Evolutionary conservation across 1,140 invertebrate genomes (phyloP).

Genomic region (Listronotus bonariensis): DNA sequence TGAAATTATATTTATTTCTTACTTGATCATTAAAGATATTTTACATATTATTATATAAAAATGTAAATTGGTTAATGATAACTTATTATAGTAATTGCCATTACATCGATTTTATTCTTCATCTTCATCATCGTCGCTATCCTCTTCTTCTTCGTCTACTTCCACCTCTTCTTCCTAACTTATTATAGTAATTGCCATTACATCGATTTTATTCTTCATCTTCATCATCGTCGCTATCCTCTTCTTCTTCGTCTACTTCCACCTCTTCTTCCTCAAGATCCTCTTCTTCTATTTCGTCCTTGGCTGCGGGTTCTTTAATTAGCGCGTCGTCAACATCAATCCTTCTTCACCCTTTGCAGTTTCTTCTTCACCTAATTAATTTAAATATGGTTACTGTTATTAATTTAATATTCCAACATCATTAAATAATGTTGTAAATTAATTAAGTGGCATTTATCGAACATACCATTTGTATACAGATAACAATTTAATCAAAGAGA

Average conservation of each 20-base stretch:
- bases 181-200: neutral
- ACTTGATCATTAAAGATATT: too few species aligned
- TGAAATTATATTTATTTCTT: too few species aligned
- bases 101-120: conserved; percentile 22
- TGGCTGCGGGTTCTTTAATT: conserved; percentile 65
- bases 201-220: conserved; percentile 28
- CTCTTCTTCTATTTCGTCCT: conserved; percentile 73
- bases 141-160: conserved; percentile 71
- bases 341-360: conserved; percentile 67
- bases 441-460: too few species aligned
- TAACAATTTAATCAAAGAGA: too few species aligned
- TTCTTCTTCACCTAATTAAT: conserved; percentile 71
- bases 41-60: too few species aligned
- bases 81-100: neutral
- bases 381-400: neutral
- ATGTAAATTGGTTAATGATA: too few species aligned
- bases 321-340: conserved; percentile 70
- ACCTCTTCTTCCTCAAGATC: conserved; percentile 66
- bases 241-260: conserved; percentile 69
- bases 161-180: conserved; percentile 64
- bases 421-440: too few species aligned
- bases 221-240: conserved; percentile 68
- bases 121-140: conserved; percentile 64
- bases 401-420: too few species aligned
- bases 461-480: too few species aligned